Percentiles rank a stretch among this genome's conserved stretches.
These are phyloP conservation scores for Ciona savignyi DNA, from an alignment of 23 tunicate genomes.

Conservation along the genomic window DNA sequence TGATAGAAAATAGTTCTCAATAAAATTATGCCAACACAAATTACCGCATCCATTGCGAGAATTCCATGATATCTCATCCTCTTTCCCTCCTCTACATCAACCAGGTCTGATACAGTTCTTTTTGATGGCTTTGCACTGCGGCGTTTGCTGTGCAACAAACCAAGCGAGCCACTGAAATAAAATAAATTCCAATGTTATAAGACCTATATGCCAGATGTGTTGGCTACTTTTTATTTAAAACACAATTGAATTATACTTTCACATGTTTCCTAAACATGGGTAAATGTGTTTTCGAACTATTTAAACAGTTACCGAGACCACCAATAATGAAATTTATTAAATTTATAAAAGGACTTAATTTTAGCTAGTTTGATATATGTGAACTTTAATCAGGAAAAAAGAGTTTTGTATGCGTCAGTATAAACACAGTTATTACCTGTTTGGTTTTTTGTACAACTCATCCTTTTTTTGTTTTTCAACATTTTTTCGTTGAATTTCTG, in stretches of 20 bases:
- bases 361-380: too few relatives aligned
- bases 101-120: conserved; percentile 26
- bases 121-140: conserved; percentile 31
- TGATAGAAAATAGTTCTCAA: too few relatives aligned
- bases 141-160: conserved; percentile 22
- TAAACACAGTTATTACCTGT: conserved; percentile 20
- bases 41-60: conserved; percentile 80
- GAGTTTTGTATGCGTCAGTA: neutral
- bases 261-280: neutral
- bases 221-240: neutral
- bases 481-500: conserved; percentile 5
- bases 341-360: too few relatives aligned
- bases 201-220: neutral
- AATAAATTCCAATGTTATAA: neutral
- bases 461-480: conserved; percentile 13
- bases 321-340: too few relatives aligned
- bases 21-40: too few relatives aligned
- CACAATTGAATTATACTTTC: neutral
- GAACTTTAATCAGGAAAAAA: too few relatives aligned
- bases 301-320: neutral
- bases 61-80: conserved; percentile 86
- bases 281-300: neutral
- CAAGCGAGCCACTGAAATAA: conserved; percentile 18
- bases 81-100: conserved; percentile 71
- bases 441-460: conserved; percentile 27